A percentile compares a stretch with the other conserved stretches of the same genome.
Evolutionary conservation across 2,113 vertebrate species (phyloP).

Genomic region (Sebastes schlegelii): DNA sequence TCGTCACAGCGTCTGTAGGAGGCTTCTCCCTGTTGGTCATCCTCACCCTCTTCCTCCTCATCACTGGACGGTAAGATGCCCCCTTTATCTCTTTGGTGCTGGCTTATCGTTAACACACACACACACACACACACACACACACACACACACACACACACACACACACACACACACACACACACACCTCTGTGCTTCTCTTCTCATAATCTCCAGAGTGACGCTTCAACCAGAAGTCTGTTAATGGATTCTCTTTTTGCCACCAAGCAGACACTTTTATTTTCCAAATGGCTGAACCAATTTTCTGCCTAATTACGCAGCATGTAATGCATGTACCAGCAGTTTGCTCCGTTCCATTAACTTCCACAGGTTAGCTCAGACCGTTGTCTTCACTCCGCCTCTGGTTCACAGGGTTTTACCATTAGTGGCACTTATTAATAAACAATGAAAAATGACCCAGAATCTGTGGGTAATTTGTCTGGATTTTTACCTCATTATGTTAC

Average conservation of each 20-base stretch:
- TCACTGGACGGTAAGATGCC: slow-evolving; percentile 92
- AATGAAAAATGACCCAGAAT: slow-evolving; percentile 63
- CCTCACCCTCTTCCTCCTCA: slow-evolving; percentile 97
- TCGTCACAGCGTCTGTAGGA: slow-evolving; percentile 95
- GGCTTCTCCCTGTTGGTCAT: slow-evolving; percentile 97
- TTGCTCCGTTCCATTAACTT: slow-evolving; percentile 78
- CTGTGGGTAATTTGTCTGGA: slow-evolving; percentile 20
- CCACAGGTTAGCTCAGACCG: slow-evolving; percentile 55
- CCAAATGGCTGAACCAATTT: slow-evolving; percentile 81
- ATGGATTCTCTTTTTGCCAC: slow-evolving; percentile 73
- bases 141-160: not conserved
- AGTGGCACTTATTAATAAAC: slow-evolving; percentile 60
- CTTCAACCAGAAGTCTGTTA: slow-evolving; percentile 67
- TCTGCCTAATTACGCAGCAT: slow-evolving; percentile 83
- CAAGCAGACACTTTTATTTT: slow-evolving; percentile 80
- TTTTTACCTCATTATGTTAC: slow-evolving; percentile 20
- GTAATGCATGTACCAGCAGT: slow-evolving; percentile 76
- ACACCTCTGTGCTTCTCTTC: slow-evolving; percentile 10
- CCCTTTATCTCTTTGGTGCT: not conserved
- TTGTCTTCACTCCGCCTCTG: slow-evolving; percentile 61
- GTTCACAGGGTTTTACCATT: slow-evolving; percentile 62
- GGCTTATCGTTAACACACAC: not conserved
- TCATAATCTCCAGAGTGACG: slow-evolving; percentile 58
- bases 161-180: slow-evolving; percentile 18
- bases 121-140: not conserved